These are phyloP conservation scores for Epinotia nisella DNA, from an alignment of 2,888 invertebrate species.

Conservation along the genomic window DNA sequence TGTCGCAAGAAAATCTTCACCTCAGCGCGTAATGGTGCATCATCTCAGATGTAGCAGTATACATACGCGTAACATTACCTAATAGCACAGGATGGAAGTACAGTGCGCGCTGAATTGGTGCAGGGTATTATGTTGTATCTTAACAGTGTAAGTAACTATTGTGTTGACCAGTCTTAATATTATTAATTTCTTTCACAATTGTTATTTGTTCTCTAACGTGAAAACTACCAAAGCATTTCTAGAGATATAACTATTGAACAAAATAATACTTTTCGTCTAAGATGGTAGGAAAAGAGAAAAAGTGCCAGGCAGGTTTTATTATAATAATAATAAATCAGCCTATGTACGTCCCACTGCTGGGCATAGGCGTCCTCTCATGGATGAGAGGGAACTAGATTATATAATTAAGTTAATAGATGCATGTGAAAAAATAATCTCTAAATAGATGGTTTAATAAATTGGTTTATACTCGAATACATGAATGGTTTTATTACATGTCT, in stretches of 20 bases:
- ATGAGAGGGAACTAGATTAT: too few species aligned
- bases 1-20: not conserved
- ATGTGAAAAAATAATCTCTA: conserved; percentile 10
- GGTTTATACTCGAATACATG: conserved; percentile 7
- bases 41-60: not conserved
- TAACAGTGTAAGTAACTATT: not conserved
- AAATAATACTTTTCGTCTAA: not conserved
- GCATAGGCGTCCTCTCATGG: too few species aligned
- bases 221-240: not conserved
- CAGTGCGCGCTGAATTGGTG: not conserved
- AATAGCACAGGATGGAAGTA: not conserved
- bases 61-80: not conserved
- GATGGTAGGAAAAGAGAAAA: not conserved
- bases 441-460: conserved; percentile 22
- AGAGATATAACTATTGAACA: not conserved
- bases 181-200: not conserved
- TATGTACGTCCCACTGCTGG: too few species aligned
- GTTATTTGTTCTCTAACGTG: not conserved
- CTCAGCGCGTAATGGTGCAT: not conserved
- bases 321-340: too few species aligned
- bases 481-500: not conserved
- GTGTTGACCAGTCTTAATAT: not conserved
- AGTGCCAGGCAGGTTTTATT: conserved; percentile 7
- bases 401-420: not conserved
- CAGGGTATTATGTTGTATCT: not conserved